phyloP scores from a whole-genome alignment of 2,888 invertebrate genomes.

The Cecidostiba fungosa region DNA sequence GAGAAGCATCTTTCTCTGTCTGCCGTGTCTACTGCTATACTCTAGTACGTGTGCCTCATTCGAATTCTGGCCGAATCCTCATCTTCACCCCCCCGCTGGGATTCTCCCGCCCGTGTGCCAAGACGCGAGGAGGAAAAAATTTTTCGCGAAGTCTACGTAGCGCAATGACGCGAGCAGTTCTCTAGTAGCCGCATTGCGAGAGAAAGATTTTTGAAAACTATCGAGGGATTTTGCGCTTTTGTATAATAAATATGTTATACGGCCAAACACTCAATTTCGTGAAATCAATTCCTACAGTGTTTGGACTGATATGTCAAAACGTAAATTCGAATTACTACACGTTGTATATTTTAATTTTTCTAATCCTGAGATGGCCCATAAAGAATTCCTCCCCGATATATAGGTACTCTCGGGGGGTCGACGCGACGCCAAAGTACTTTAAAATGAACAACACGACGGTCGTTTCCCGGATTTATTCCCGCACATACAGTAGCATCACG shows the following conservation, averaged over 20 bases:
- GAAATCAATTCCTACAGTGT: too few species aligned
- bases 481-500: neutral
- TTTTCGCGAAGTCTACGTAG: too few species aligned
- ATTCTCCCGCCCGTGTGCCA: conserved; percentile 25
- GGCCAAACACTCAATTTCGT: too few species aligned
- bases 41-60: conserved; percentile 70
- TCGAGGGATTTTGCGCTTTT: too few species aligned
- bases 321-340: neutral
- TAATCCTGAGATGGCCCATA: conserved; percentile 41
- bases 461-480: conserved; percentile 53
- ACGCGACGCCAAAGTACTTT: conserved; percentile 25
- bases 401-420: neutral
- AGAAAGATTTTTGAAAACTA: too few species aligned
- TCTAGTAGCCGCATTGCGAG: too few species aligned
- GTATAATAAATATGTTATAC: too few species aligned
- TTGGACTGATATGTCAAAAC: neutral
- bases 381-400: conserved; percentile 16
- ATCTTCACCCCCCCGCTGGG: conserved; percentile 4
- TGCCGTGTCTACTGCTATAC: conserved; percentile 41
- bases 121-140: conserved; percentile 6
- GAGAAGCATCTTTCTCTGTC: conserved; percentile 70
- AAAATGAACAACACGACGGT: conserved; percentile 44
- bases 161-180: too few species aligned
- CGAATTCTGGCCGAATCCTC: conserved; percentile 77
- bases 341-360: conserved; percentile 35